Evolutionary conservation across 2,888 invertebrate genomes (phyloP), one percentile per base, ranked within the genome.

Genomic region (Xylota sylvarum): DNA sequence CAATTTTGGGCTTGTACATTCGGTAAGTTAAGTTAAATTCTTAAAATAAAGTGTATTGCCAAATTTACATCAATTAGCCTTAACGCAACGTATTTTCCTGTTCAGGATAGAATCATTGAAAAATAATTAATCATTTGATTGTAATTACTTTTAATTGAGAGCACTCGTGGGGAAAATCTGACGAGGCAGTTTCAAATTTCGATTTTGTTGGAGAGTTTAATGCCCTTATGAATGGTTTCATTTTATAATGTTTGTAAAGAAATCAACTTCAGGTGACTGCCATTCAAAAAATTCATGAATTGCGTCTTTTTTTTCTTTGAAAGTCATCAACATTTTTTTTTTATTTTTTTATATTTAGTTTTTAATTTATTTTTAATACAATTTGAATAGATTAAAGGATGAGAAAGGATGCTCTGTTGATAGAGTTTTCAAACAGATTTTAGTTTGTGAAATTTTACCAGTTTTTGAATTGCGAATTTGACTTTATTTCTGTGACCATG

Each of bases 1-100:
- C 30, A 10, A 1, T n/a, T n/a, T 52, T 52, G 32, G 52, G 5
- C 19, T 30, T 30, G 30, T 30, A 37, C 46, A 65, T 82, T 43
- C 58, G 82, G 82, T 83, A 65, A 83, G 82, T 77, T 52, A 10
- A 32, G 17, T 69, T 32, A 37, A 10, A n/a, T 17, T 35, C 17
- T 35, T 12, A n/a, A 35, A 58, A 37, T 37, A 56, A 43, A 46
- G 14, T 10, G 2, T 5, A 40, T n/a, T 40, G 9, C 35, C 0
- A 5, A 76, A 46, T 56, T 65, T 17, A 35, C 12, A 69, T 60
- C 48, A 70, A 48, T 48, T 17, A 58, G 0, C 19, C 10, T 4
- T n/a, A 32, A 12, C 6, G 27, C 32, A 27, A 48, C 17, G 12
- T 10, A 30, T 43, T 35, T 19, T 12, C 30, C 9, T 14, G 35